A percentile compares a stretch with the other conserved stretches of the same genome.
Conservation (phyloP, 2,797 vertebrate species). For the Ataeniobius toweri region DNA sequence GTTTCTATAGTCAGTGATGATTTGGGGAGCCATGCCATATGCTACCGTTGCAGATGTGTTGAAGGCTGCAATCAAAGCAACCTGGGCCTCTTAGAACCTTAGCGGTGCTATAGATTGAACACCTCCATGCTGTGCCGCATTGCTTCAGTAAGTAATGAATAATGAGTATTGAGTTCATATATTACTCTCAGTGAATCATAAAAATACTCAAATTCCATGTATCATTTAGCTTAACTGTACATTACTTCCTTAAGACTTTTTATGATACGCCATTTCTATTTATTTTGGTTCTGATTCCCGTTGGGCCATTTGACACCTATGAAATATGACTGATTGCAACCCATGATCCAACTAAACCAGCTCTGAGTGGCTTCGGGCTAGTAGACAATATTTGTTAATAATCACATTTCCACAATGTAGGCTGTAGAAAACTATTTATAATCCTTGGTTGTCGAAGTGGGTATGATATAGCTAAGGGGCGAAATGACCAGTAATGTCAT, state of each 20-base stretch:
- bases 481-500: neutral
- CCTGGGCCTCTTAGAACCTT: neutral
- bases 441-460: neutral
- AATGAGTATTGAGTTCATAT: neutral
- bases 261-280: neutral
- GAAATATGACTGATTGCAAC: neutral
- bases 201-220: neutral
- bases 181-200: neutral
- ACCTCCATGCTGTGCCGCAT: neutral
- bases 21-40: neutral
- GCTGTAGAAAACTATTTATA: neutral
- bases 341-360: neutral
- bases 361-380: neutral
- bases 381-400: neutral
- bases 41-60: neutral
- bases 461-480: neutral
- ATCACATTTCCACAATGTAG: neutral
- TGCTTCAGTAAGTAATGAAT: neutral
- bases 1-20: neutral
- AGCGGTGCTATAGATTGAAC: neutral
- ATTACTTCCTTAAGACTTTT: neutral
- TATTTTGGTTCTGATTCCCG: neutral
- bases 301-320: neutral
- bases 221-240: neutral
- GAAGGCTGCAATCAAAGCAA: neutral